phyloP scores from a whole-genome alignment of 1,140 invertebrate genomes.

The Lanistes nyassanus region DNA sequence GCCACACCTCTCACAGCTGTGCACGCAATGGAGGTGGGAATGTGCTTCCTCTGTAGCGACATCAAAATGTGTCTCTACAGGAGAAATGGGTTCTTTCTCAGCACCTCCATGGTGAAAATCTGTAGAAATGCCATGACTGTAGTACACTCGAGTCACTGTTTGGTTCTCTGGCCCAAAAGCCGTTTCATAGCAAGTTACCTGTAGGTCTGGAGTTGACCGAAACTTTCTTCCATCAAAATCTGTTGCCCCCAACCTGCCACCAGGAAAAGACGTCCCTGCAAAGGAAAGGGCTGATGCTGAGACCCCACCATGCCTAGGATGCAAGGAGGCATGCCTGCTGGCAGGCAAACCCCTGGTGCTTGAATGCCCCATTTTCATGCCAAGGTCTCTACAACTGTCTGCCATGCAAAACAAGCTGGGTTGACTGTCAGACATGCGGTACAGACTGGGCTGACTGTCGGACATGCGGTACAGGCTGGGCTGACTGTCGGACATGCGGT shows the following conservation, averaged over 20 bases:
- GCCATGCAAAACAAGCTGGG: conserved; percentile 10
- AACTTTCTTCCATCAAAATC: conserved; percentile 21
- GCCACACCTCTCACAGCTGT: conserved; percentile 34
- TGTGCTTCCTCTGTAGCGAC: conserved; percentile 5
- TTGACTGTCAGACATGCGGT: conserved; percentile 4
- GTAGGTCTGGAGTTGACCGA: conserved; percentile 36
- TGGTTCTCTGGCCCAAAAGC: conserved; percentile 61
- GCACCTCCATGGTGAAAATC: conserved; percentile 47
- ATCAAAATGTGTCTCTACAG: conserved; percentile 56
- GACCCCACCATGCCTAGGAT: not conserved
- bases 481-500: conserved; percentile 22
- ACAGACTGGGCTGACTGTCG: conserved; percentile 20
- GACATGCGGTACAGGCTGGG: conserved; percentile 1
- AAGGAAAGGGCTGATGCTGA: conserved; percentile 15
- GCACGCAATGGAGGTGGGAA: conserved; percentile 7
- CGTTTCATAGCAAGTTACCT: conserved; percentile 55
- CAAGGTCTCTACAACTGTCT: not conserved
- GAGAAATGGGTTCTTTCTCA: conserved; percentile 26
- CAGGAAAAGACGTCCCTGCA: not conserved
- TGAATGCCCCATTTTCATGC: no score
- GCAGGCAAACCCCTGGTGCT: no score
- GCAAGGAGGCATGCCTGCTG: no score
- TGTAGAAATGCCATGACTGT: conserved; percentile 49
- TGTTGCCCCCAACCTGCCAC: not conserved
- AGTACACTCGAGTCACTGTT: conserved; percentile 58